These are phyloP conservation scores for Tragelaphus scriptus DNA, from an alignment of 2,113 vertebrate species.

Conservation along the genomic window DNA sequence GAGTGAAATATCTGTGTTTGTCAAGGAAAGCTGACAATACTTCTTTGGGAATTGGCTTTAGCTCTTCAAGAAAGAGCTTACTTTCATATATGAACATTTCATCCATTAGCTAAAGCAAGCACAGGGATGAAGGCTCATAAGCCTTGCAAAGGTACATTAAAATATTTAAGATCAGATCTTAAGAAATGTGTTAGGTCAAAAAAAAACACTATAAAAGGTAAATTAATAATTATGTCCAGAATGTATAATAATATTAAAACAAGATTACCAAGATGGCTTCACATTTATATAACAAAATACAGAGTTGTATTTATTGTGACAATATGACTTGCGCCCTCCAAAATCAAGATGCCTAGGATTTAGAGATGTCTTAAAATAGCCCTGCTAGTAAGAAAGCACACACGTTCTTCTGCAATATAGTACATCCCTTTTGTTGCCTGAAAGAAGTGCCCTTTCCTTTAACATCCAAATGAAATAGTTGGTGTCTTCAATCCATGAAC, in stretches of 20 bases:
- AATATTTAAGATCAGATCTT: constrained; percentile 14
- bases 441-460: background rate
- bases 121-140: background rate
- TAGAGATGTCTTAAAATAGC: background rate
- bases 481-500: background rate
- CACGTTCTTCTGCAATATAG: background rate
- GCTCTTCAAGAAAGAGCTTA: background rate
- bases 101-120: background rate
- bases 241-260: background rate
- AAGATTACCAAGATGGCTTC: background rate
- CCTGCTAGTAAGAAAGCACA: background rate
- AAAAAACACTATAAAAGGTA: constrained; percentile 15
- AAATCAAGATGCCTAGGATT: background rate
- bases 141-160: background rate
- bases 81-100: background rate
- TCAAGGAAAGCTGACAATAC: background rate
- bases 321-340: background rate
- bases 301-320: background rate
- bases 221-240: constrained; percentile 7
- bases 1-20: constrained; percentile 20
- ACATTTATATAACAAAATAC: background rate
- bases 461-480: background rate
- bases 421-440: background rate
- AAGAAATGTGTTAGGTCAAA: background rate
- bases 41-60: constrained; percentile 24